These are phyloP conservation scores for Drosophila pectinifera DNA, from an alignment of 1,140 invertebrate genomes.

Conservation along the genomic window DNA sequence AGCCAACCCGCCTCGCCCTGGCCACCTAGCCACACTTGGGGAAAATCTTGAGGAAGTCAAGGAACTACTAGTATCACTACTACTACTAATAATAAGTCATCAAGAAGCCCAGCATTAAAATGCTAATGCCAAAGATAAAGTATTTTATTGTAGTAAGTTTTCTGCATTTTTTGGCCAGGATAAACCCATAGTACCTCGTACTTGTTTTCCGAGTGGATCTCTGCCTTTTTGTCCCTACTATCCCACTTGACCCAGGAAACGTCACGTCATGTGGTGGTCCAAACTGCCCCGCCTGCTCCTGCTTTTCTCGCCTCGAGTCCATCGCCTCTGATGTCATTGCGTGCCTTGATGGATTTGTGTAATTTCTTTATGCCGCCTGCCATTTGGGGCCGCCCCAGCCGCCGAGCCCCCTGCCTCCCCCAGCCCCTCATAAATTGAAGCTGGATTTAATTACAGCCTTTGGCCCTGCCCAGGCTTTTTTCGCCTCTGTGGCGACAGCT, in stretches of 20 bases:
- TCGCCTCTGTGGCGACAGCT: slow-evolving; percentile 40
- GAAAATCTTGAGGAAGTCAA: no score
- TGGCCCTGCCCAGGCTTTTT: slow-evolving; percentile 32
- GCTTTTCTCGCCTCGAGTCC: slow-evolving; percentile 9
- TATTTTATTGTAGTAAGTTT: no score
- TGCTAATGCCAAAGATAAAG: no score
- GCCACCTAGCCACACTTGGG: neutral
- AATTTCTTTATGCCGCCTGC: slow-evolving; percentile 67
- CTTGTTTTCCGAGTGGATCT: slow-evolving; percentile 3
- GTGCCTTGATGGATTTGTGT: slow-evolving; percentile 73
- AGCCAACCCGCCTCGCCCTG: neutral
- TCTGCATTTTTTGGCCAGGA: no score
- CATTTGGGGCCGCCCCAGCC: slow-evolving; percentile 25
- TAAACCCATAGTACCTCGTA: no score
- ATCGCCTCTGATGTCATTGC: slow-evolving; percentile 62
- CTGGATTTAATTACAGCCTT: slow-evolving; percentile 75
- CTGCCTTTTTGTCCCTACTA: neutral
- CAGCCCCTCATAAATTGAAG: slow-evolving; percentile 64
- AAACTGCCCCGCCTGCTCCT: neutral
- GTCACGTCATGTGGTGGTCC: slow-evolving; percentile 28
- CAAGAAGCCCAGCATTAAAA: no score
- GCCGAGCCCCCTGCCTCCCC: neutral
- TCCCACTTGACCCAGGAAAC: slow-evolving; percentile 9
- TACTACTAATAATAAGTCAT: no score
- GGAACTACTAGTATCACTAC: no score